Evolutionary conservation across 2,888 invertebrate genomes (phyloP), one percentile per base, ranked within the genome.

Genomic region (Eucera pruinosa): DNA sequence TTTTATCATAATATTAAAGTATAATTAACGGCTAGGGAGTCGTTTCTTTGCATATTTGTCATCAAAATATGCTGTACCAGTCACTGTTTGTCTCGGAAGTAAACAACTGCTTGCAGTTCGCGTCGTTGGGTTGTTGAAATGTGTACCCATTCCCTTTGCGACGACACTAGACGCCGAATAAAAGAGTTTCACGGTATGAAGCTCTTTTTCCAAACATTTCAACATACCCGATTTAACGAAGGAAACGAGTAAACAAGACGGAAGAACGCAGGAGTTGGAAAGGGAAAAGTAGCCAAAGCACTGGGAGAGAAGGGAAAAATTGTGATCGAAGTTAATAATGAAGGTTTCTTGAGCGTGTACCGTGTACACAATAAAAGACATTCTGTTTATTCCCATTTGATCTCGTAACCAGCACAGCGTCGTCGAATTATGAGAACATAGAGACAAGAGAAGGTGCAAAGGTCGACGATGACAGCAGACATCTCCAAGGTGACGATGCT

Each of bases 401-500:
- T 83, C 81, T 76, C 67, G 78, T 84, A 79, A 80, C 85, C 78
- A 81, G 78, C 64, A 43, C 80, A 77, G 81, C 82, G 80, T 58
- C 77, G 82, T 76, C 70, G n/a, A n/a, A n/a, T 78, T 84, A 86
- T 86, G 84, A 87, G 84, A 79, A 84, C 86, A 84, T 73, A 61
- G 71, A 52, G 78, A 48, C 33, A 61, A 60, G 74, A 50, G 65
- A 58, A 55, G 66, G 70, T 45, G 70, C 50, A 60, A 66, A 70
- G 72, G 81, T 77, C 74, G 73, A 64, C 55, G 80, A 66, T 71
- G 82, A 78, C 78, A 72, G 80, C 75, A 78, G 86, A 77, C 81
- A 83, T 88, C 86, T 79, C 83, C 84, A 83, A 82, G 85, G 84
- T 84, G 87, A 89, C 84, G 83, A 84, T 85, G 83, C 85, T 84